Evolutionary conservation across 2,888 invertebrate genomes (phyloP).

Genomic region (Euphydryas editha): DNA sequence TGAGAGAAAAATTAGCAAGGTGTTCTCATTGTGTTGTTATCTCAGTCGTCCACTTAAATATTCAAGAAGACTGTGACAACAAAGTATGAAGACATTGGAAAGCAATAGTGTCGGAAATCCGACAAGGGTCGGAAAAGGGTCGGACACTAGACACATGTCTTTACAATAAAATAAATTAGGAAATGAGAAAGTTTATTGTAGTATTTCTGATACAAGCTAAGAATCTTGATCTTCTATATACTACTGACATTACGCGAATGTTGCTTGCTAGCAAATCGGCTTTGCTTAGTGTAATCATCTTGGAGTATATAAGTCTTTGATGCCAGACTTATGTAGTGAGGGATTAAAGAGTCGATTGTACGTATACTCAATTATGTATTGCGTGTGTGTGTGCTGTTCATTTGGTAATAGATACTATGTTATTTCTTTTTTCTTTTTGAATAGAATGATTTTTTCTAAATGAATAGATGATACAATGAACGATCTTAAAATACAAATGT

Average conservation of each 20-base stretch:
- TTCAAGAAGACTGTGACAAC: conserved; percentile 57
- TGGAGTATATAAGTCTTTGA: conserved; percentile 1
- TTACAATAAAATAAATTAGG: conserved; percentile 60
- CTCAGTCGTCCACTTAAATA: conserved; percentile 46
- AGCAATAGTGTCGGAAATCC: conserved; percentile 62
- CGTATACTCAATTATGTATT: neutral
- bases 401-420: too few relatives aligned
- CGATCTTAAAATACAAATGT: neutral
- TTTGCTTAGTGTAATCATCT: conserved; percentile 8
- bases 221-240: conserved; percentile 11
- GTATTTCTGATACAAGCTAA: conserved; percentile 25
- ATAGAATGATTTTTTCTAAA: too few relatives aligned
- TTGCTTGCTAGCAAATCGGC: conserved; percentile 5
- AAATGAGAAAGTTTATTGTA: conserved; percentile 40
- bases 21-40: neutral
- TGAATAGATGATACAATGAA: too few relatives aligned
- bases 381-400: neutral
- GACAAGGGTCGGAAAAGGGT: conserved; percentile 74
- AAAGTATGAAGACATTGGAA: conserved; percentile 75
- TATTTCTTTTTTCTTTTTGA: too few relatives aligned
- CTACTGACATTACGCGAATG: conserved; percentile 12
- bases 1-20: neutral
- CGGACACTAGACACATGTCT: conserved; percentile 69
- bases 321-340: conserved; percentile 2
- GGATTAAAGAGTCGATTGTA: conserved; percentile 9